phyloP scores from a whole-genome alignment of 2,113 vertebrate species.

The Myrmecophaga tridactyla region DNA sequence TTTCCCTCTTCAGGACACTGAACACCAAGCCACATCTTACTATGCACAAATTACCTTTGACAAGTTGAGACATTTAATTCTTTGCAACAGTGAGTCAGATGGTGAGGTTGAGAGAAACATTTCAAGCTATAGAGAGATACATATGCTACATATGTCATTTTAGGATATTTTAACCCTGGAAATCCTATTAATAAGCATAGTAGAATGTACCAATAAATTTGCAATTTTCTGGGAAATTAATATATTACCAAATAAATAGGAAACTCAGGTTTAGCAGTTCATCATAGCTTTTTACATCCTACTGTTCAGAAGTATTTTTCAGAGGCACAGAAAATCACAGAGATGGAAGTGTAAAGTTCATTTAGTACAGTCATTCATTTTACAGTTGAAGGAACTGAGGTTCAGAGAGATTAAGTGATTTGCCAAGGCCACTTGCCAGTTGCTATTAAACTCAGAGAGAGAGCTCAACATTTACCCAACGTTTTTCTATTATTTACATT shows the following conservation, averaged over 20 bases:
- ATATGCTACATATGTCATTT: neutral
- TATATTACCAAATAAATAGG: neutral
- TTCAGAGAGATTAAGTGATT: neutral
- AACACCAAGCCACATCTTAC: constrained; percentile 41
- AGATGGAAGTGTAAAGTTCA: neutral
- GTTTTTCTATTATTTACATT: neutral
- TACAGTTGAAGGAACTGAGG: neutral
- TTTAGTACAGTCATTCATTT: neutral
- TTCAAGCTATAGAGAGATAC: neutral
- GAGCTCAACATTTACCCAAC: neutral
- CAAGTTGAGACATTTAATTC: constrained; percentile 59
- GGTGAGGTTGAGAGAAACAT: constrained; percentile 43
- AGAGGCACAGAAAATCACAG: neutral
- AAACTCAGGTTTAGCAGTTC: neutral
- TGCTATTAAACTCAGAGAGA: neutral
- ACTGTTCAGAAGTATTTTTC: neutral
- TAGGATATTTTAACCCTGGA: neutral
- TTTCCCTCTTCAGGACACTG: constrained; percentile 1
- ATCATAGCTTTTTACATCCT: neutral
- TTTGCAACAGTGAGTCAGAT: constrained; percentile 54
- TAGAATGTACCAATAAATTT: neutral
- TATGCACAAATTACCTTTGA: constrained; percentile 61
- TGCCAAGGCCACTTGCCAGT: neutral
- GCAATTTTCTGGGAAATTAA: neutral
- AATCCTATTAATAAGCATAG: neutral